Percentiles rank a stretch among this genome's conserved stretches.
phyloP scores from a whole-genome alignment of 2,113 vertebrate genomes.

The Okapia johnstoni region DNA sequence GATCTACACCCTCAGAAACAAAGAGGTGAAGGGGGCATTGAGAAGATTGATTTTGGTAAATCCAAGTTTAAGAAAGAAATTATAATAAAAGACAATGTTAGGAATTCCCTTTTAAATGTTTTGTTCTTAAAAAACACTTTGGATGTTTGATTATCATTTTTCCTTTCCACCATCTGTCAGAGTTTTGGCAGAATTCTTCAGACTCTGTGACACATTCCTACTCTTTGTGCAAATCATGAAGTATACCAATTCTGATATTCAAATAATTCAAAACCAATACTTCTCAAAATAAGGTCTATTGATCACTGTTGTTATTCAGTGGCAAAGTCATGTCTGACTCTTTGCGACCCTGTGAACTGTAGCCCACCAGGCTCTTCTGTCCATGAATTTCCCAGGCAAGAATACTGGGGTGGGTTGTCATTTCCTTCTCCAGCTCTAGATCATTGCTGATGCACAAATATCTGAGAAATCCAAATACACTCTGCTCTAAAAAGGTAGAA shows the following conservation, averaged over 20 bases:
- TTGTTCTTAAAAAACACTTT: not conserved
- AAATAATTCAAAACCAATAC: not conserved
- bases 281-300: not conserved
- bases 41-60: not conserved
- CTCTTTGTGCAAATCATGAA: not conserved
- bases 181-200: not conserved
- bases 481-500: not conserved
- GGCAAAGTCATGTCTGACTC: no score
- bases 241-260: not conserved
- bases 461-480: not conserved
- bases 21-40: slow-evolving; percentile 36
- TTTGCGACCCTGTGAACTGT: no score
- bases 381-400: no score
- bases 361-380: no score
- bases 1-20: slow-evolving; percentile 55
- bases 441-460: not conserved
- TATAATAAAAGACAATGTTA: not conserved
- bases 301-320: not conserved
- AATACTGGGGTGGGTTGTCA: no score
- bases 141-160: not conserved
- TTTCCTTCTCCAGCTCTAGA: not conserved
- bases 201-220: not conserved
- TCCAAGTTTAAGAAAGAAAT: not conserved
- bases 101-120: not conserved
- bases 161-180: not conserved